Percentiles rank a stretch among this genome's conserved stretches.
phyloP scores from a whole-genome alignment of 2,888 invertebrate species.

The Hedya salicella region DNA sequence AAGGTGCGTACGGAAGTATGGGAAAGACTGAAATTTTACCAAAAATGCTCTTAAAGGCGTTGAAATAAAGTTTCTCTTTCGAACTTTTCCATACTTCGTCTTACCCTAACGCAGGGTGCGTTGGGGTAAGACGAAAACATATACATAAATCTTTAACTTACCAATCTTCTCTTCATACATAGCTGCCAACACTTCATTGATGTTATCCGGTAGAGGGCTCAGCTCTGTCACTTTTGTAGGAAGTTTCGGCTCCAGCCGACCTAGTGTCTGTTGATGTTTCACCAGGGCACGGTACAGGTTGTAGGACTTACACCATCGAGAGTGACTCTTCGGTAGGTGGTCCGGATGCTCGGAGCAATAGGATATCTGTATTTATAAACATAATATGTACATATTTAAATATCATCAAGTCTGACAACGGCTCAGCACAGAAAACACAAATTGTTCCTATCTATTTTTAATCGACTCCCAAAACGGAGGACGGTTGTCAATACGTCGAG shows the following conservation, averaged over 20 bases:
- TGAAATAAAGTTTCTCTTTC: no score
- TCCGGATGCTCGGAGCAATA: slow-evolving; percentile 79
- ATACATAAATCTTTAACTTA: no score
- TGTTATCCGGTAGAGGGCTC: slow-evolving; percentile 70
- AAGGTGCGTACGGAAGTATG: no score
- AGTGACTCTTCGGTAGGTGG: slow-evolving; percentile 82
- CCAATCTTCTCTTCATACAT: slow-evolving; percentile 79
- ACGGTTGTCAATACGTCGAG: no score
- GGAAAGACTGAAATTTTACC: no score
- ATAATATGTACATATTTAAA: background rate
- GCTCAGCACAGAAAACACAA: no score
- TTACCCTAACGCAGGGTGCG: no score
- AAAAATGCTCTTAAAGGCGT: no score
- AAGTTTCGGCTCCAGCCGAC: slow-evolving; percentile 84
- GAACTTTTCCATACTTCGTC: no score
- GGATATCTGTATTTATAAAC: slow-evolving; percentile 75
- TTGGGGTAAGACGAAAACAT: no score
- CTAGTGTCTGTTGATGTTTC: slow-evolving; percentile 84
- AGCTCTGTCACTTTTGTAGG: slow-evolving; percentile 77
- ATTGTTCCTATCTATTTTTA: no score
- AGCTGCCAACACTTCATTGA: slow-evolving; percentile 76
- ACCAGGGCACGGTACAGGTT: slow-evolving; percentile 86
- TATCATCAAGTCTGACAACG: background rate
- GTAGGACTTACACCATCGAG: slow-evolving; percentile 87
- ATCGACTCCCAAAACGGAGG: no score